Evolutionary conservation across 2,888 invertebrate genomes (phyloP).

Genomic region (Drosophila rubida): DNA sequence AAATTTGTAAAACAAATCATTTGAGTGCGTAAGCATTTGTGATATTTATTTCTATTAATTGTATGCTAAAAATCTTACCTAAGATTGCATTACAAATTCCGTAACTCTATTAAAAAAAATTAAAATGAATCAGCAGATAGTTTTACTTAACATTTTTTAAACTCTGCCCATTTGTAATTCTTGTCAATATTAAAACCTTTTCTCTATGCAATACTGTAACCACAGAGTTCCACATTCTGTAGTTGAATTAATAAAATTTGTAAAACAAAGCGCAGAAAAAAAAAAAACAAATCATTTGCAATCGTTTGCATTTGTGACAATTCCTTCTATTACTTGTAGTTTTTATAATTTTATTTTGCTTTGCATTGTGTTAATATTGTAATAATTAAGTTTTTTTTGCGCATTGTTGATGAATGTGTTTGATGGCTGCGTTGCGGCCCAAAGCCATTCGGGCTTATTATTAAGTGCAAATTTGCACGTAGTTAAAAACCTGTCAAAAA

Average conservation of each 20-base stretch:
- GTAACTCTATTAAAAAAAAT: too few relatives aligned
- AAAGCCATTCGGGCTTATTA: not conserved
- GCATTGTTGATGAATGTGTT: not conserved
- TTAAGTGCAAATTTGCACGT: not conserved
- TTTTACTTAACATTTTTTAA: too few relatives aligned
- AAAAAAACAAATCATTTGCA: not conserved
- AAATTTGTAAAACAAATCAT: too few relatives aligned
- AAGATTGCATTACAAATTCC: too few relatives aligned
- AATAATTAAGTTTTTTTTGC: not conserved
- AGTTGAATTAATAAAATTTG: too few relatives aligned
- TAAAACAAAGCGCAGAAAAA: not conserved
- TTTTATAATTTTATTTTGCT: not conserved
- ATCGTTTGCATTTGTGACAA: not conserved
- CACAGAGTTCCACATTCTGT: not conserved
- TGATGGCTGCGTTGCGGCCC: not conserved
- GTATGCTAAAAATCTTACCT: too few relatives aligned
- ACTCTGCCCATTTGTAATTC: too few relatives aligned
- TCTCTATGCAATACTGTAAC: too few relatives aligned
- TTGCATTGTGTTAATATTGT: not conserved
- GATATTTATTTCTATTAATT: too few relatives aligned
- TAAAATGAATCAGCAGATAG: too few relatives aligned
- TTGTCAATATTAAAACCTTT: too few relatives aligned
- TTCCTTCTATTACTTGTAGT: not conserved
- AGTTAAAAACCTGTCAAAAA: conserved; percentile 1
- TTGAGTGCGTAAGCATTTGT: too few relatives aligned